Evolutionary conservation across 2,113 vertebrate species (phyloP).

Genomic region (Tupaia tana): DNA sequence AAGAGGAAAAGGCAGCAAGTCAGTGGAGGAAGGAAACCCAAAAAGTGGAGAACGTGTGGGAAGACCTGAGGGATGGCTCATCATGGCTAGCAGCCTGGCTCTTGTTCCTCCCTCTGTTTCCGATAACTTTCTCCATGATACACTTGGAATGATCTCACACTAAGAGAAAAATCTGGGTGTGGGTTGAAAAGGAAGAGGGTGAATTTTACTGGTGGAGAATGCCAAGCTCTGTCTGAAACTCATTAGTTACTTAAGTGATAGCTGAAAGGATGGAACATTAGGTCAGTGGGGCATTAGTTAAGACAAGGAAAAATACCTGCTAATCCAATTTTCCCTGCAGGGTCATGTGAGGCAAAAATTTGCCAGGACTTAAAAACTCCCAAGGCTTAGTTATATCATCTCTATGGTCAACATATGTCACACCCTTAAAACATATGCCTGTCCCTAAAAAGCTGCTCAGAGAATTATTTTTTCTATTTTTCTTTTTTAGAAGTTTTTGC

Average conservation of each 20-base stretch:
- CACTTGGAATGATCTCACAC: constrained; percentile 40
- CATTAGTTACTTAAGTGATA: background rate
- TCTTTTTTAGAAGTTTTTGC: no score
- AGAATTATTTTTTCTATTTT: background rate
- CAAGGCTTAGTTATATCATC: constrained; percentile 17
- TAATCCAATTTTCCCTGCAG: background rate
- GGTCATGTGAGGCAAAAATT: background rate
- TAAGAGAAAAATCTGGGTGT: constrained; percentile 42
- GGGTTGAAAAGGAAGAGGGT: constrained; percentile 57
- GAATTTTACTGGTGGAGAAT: constrained; percentile 24
- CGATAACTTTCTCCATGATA: background rate
- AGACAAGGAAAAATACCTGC: background rate
- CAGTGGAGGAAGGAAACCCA: constrained; percentile 23
- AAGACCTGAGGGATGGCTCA: background rate
- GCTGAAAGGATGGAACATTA: constrained; percentile 9
- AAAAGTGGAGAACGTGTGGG: constrained; percentile 49
- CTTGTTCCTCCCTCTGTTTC: constrained; percentile 14
- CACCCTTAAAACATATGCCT: constrained; percentile 55
- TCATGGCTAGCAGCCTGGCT: background rate
- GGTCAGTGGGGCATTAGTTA: background rate
- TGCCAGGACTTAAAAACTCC: background rate
- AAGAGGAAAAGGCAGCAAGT: constrained; percentile 23
- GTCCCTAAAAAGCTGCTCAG: background rate
- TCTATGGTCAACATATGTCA: constrained; percentile 46
- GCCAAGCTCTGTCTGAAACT: constrained; percentile 33